Evolutionary conservation across 1,140 invertebrate species (phyloP).

Genomic region (Diabrotica virgifera): DNA sequence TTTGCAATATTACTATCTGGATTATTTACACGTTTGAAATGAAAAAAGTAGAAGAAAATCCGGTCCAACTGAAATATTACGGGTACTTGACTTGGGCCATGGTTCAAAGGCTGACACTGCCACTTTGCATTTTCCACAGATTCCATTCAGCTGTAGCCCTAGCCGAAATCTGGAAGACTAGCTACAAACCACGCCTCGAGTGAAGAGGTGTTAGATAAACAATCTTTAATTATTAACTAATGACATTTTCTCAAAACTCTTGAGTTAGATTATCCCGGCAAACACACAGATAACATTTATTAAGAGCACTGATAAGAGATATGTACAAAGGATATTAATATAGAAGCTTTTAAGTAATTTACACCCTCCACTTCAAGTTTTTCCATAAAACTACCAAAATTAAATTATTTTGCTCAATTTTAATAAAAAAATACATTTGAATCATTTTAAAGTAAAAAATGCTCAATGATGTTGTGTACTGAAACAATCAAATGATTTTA

Average conservation of each 20-base stretch:
- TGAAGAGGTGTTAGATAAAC: conserved; percentile 49
- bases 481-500: too few species aligned
- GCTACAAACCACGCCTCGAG: conserved; percentile 87
- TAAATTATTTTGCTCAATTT: too few species aligned
- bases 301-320: background rate
- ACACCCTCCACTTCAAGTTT: too few species aligned
- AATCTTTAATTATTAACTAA: background rate
- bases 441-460: too few species aligned
- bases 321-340: too few species aligned
- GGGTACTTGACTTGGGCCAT: conserved; percentile 92
- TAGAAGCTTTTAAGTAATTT: too few species aligned
- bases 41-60: conserved; percentile 87
- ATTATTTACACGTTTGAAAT: conserved; percentile 95
- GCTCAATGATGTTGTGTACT: too few species aligned
- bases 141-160: conserved; percentile 97
- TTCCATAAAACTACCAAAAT: too few species aligned
- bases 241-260: background rate
- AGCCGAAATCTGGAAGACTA: conserved; percentile 97
- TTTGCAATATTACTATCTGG: conserved; percentile 95
- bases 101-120: conserved; percentile 88
- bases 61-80: conserved; percentile 90
- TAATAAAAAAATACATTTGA: too few species aligned
- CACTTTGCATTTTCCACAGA: conserved; percentile 93
- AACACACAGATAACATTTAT: background rate
- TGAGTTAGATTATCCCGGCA: background rate